A percentile compares a stretch with the other conserved stretches of the same genome.
Evolutionary conservation across 2,888 invertebrate species (phyloP).

Genomic region (Dryococelus australis): DNA sequence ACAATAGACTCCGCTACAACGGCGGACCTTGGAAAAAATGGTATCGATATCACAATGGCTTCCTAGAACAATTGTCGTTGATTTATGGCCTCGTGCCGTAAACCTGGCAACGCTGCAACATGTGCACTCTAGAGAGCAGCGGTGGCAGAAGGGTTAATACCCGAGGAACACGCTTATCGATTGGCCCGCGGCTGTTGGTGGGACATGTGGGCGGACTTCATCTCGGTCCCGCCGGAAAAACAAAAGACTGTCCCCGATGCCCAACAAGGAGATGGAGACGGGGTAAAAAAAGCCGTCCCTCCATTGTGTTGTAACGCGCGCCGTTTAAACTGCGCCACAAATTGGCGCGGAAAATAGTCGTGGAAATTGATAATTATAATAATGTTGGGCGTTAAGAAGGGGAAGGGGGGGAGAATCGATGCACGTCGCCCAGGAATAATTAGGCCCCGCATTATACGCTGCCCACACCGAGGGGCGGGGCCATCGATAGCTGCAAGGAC

Average conservation of each 20-base stretch:
- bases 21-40: no score
- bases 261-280: neutral
- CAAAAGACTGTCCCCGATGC: neutral
- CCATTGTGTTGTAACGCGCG: neutral
- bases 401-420: neutral
- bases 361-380: constrained; percentile 16
- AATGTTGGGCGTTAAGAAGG: neutral
- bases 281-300: neutral
- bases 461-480: neutral
- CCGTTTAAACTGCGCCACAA: constrained; percentile 2
- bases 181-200: neutral
- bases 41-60: no score
- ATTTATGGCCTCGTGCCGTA: no score
- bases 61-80: no score
- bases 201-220: neutral
- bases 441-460: neutral
- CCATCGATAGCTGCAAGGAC: neutral
- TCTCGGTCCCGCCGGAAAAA: neutral
- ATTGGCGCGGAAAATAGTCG: constrained; percentile 16
- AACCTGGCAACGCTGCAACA: no score
- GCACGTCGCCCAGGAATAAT: constrained; percentile 5
- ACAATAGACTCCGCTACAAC: no score
- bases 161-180: neutral
- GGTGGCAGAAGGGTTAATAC: neutral
- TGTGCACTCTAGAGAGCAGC: no score